phyloP scores from a whole-genome alignment of 92 coral and sea anemone genomes.

The Bergia puertoricense region DNA sequence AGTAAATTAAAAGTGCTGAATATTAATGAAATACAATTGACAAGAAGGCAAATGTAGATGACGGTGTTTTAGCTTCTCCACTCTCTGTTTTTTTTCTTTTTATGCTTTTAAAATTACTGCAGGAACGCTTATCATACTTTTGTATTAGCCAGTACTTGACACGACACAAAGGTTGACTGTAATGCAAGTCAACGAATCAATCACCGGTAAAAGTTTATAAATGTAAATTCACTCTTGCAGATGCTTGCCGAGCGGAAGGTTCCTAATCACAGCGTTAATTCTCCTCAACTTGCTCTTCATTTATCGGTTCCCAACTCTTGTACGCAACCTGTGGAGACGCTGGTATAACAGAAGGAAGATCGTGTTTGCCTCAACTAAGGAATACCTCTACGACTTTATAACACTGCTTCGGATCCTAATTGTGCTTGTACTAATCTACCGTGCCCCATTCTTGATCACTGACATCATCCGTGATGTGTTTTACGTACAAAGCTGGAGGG shows the following conservation, averaged over 20 bases:
- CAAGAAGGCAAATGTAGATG: not conserved
- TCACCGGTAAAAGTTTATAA: too few relatives aligned
- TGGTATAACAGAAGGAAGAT: slow-evolving; percentile 93
- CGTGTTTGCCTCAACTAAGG: slow-evolving; percentile 71
- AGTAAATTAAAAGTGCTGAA: not conserved
- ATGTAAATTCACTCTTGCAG: not conserved
- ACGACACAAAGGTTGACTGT: too few relatives aligned
- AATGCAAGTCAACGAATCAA: not conserved
- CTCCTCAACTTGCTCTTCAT: slow-evolving; percentile 75
- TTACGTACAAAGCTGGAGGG: slow-evolving; percentile 90
- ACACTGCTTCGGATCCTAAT: slow-evolving; percentile 76
- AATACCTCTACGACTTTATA: slow-evolving; percentile 76
- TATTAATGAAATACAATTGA: too few relatives aligned
- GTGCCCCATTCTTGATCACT: slow-evolving; percentile 89
- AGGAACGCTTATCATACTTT: not conserved
- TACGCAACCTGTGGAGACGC: slow-evolving; percentile 77
- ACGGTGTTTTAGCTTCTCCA: not conserved
- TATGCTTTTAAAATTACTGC: too few relatives aligned
- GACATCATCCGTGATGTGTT: slow-evolving; percentile 88
- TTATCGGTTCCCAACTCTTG: slow-evolving; percentile 89
- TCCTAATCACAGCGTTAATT: slow-evolving; percentile 61
- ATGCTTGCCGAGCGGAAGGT: slow-evolving; percentile 83
- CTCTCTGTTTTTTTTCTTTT: not conserved
- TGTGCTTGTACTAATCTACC: slow-evolving; percentile 78
- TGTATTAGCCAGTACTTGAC: not conserved